These are phyloP conservation scores for Saxicola maurus DNA, from an alignment of 2,797 vertebrate species.

Conservation along the genomic window DNA sequence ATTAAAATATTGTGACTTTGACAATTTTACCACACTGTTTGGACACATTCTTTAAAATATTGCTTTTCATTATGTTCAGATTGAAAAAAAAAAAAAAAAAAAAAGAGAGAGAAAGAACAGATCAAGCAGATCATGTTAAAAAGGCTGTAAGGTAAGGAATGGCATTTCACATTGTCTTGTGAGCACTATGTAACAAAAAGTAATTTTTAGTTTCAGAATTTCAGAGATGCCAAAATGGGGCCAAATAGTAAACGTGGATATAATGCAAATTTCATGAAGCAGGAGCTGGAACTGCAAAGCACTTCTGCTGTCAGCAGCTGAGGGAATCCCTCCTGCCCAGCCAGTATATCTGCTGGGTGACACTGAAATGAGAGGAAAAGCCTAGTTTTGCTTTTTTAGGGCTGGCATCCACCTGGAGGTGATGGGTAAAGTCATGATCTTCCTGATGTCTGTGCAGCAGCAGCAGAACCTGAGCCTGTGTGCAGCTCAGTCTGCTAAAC, in stretches of 20 bases:
- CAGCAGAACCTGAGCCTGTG: background rate
- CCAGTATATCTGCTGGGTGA: background rate
- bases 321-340: background rate
- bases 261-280: background rate
- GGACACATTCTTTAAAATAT: background rate
- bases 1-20: slow-evolving; percentile 23
- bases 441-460: background rate
- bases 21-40: background rate
- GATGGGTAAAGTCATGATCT: background rate
- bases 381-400: background rate
- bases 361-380: background rate
- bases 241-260: background rate
- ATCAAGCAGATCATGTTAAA: background rate
- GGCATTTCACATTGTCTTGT: background rate
- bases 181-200: background rate
- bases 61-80: background rate
- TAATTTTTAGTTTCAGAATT: background rate
- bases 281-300: background rate
- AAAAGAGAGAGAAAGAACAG: background rate
- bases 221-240: background rate
- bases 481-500: background rate
- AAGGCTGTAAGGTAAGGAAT: background rate
- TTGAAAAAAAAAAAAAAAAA: background rate
- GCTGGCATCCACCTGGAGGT: background rate
- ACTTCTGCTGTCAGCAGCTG: background rate